Evolutionary conservation across 2,113 vertebrate genomes (phyloP), one percentile per base, ranked within the genome.

Genomic region (Osmerus mordax): DNA sequence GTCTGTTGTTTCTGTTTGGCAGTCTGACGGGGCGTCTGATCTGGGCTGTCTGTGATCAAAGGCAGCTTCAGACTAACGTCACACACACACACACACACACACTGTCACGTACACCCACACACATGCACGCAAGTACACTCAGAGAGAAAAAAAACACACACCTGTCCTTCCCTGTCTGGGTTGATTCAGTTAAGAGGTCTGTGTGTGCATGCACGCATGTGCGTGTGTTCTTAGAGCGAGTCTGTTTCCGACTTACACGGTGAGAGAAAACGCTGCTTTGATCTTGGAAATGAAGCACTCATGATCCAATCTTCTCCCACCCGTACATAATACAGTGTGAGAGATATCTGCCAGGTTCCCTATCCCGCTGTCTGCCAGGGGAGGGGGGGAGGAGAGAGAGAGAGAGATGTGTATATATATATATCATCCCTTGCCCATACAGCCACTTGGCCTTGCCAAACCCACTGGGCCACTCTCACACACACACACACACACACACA

Each of bases 41-140:
- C 65, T 58, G 71, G 72, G 69, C 69, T 54, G 58, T 63, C 67
- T 65, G n/a, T 13, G 14, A 82, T 83, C 76, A 81, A 65, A 87
- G 66, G 32, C 32, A 65, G 61, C 63, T 47, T 61, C 69, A 67
- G 52, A 85, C 47, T 23, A 62, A 51, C 53, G 21, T 16, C 3
- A 36, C 62, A 65, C 62, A 41, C 29, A 41, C 5, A 47, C 18
- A 21, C 21, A 21, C 21, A 7, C 28, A 64, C 14, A 18, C 62
- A 64, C 29, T 1, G 21, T 16, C 3, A 36, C 62, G 28, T 23
- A 47, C 19, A 18, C 60, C 36, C 47, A 21, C 61, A 41, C 25
- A 55, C 61, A 56, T 7, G 3, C 47, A 67, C 12, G 21, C 58
- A 60, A 56, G 9, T 28, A 25, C 21, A 54, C 13, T 14, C 65